phyloP scores from a whole-genome alignment of 2,113 vertebrate species.

The Falco punctatus region DNA sequence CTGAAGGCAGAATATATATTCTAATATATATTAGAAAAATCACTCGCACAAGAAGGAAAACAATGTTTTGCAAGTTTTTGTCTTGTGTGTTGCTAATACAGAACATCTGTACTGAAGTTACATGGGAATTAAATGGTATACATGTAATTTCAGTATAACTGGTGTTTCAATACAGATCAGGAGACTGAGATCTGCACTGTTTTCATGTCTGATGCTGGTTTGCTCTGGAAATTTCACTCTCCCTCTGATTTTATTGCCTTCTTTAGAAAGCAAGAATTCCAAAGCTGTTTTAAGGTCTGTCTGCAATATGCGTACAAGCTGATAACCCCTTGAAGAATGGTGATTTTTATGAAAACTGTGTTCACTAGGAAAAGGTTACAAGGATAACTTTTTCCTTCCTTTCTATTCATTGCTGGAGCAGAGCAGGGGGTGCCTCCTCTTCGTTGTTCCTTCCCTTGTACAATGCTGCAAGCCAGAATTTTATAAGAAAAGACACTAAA shows the following conservation, averaged over 20 bases:
- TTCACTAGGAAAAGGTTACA: background rate
- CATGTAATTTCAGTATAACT: background rate
- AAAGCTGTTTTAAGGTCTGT: background rate
- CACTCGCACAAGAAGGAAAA: background rate
- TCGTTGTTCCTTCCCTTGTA: fast-evolving
- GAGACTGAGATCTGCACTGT: background rate
- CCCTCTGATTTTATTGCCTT: background rate
- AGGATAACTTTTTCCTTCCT: background rate
- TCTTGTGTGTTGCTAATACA: background rate
- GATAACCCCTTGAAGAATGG: background rate
- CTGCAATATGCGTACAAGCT: background rate
- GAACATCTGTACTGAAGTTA: background rate
- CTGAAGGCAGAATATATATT: too few relatives aligned
- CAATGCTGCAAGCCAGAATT: background rate
- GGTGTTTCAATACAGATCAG: background rate
- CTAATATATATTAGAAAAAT: background rate
- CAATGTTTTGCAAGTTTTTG: background rate
- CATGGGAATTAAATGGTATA: background rate
- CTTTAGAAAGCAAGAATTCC: background rate
- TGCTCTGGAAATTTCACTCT: background rate
- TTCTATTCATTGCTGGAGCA: background rate
- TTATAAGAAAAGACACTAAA: background rate
- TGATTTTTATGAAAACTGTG: background rate
- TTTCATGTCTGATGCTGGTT: background rate
- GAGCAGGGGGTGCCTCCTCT: background rate